phyloP scores from a whole-genome alignment of 2,113 vertebrate species.

The Hypocryptadius cinnamomeus region DNA sequence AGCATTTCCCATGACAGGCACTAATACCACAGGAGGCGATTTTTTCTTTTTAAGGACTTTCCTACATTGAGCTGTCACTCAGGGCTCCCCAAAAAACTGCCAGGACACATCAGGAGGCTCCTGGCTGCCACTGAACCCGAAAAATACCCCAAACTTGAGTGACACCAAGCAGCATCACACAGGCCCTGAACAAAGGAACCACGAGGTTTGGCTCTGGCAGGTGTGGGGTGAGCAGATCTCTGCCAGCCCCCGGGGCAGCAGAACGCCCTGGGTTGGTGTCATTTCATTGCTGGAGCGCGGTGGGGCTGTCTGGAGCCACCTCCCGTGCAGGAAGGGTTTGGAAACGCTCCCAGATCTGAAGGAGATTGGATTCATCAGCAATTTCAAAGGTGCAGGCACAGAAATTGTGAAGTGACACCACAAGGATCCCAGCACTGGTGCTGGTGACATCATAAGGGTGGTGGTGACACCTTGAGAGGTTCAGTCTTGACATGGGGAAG shows the following conservation, averaged over 20 bases:
- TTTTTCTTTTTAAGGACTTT: not conserved
- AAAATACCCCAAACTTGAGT: constrained; percentile 12
- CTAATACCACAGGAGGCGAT: constrained; percentile 27
- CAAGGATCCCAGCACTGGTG: not conserved
- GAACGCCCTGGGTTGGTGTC: not conserved
- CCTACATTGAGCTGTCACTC: constrained; percentile 45
- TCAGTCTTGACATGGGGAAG: not conserved
- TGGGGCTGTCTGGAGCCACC: not conserved
- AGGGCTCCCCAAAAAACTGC: not conserved
- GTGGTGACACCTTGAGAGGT: not conserved
- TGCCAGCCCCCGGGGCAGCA: not conserved
- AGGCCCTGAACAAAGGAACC: not conserved
- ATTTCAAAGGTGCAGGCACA: too few relatives aligned
- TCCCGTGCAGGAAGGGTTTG: not conserved
- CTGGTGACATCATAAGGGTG: not conserved
- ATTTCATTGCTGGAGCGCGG: not conserved
- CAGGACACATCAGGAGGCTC: not conserved
- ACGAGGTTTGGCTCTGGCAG: not conserved
- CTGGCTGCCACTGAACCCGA: not conserved
- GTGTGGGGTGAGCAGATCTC: not conserved
- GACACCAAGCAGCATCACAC: not conserved
- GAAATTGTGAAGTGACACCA: not conserved
- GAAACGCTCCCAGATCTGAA: not conserved
- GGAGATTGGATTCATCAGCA: fast-evolving
- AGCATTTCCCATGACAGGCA: constrained; percentile 61